Conservation (phyloP, 2,797 vertebrate genomes). For the Neosalanx taihuensis region DNA sequence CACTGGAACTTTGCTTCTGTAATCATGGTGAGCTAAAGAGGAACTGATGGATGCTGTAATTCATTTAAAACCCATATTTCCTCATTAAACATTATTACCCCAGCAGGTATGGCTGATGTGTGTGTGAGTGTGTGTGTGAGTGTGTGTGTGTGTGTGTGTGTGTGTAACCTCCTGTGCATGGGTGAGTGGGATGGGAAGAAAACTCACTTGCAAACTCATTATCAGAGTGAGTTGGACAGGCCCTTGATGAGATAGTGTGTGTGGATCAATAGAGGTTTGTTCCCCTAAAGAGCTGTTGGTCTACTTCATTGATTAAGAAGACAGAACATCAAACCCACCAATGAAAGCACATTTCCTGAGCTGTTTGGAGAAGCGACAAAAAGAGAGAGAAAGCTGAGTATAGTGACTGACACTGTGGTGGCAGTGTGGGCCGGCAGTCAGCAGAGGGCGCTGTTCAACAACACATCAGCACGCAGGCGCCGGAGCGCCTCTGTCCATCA, state of each 20-base stretch:
- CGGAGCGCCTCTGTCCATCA: conserved; percentile 59
- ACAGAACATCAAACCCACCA: conserved; percentile 67
- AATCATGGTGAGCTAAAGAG: conserved; percentile 28
- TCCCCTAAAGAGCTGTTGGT: conserved; percentile 73
- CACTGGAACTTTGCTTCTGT: not conserved
- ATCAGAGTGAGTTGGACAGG: conserved; percentile 66
- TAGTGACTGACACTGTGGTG: not conserved
- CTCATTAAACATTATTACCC: conserved; percentile 29
- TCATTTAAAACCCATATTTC: conserved; percentile 32
- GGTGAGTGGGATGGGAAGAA: conserved; percentile 33
- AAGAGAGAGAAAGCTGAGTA: not conserved
- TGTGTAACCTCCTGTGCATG: not conserved
- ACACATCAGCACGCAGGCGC: conserved; percentile 35
- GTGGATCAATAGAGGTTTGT: conserved; percentile 68
- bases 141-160: conserved; percentile 4
- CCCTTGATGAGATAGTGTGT: conserved; percentile 59
- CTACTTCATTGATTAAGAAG: conserved; percentile 69
- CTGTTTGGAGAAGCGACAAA: not conserved
- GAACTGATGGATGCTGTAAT: not conserved
- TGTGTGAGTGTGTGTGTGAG: conserved; percentile 11
- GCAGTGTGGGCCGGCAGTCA: conserved; percentile 38
- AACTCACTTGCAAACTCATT: conserved; percentile 59
- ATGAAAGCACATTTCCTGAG: conserved; percentile 41
- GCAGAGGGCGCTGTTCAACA: conserved; percentile 74
- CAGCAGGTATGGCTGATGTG: conserved; percentile 11